phyloP scores from a whole-genome alignment of 2,797 vertebrate genomes.

The Gymnopithys bicolor region DNA sequence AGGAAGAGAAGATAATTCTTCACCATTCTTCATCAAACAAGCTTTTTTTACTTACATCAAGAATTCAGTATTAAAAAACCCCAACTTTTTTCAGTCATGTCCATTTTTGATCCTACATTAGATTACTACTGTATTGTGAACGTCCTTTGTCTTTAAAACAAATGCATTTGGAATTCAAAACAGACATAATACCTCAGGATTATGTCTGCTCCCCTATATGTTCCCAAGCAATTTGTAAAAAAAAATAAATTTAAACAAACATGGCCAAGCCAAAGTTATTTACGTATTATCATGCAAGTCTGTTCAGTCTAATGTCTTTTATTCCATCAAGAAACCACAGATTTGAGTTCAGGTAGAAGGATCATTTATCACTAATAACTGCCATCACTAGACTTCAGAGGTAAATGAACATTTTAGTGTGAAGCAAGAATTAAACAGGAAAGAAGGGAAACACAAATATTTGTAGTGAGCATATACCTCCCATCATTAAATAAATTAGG shows the following conservation, averaged over 20 bases:
- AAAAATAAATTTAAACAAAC: neutral
- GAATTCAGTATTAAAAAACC: neutral
- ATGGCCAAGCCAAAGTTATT: neutral
- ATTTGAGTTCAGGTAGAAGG: neutral
- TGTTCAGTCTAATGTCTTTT: neutral
- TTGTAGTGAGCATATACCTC: neutral
- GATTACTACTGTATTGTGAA: neutral
- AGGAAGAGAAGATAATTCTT: neutral
- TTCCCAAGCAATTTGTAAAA: neutral
- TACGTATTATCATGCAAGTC: neutral
- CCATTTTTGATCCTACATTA: neutral
- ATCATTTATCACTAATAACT: neutral
- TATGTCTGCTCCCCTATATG: neutral
- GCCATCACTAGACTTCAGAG: neutral
- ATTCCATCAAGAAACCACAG: conserved; percentile 17
- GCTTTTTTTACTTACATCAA: neutral
- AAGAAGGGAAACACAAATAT: neutral
- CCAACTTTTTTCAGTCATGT: neutral
- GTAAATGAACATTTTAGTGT: neutral
- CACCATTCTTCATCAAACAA: neutral
- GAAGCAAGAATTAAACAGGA: neutral
- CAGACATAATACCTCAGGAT: neutral
- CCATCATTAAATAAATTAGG: neutral
- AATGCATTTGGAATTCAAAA: neutral
- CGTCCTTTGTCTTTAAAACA: neutral